These are phyloP conservation scores for Trissoscelio sp. DNA, from an alignment of 2,888 invertebrate genomes.

Conservation along the genomic window DNA sequence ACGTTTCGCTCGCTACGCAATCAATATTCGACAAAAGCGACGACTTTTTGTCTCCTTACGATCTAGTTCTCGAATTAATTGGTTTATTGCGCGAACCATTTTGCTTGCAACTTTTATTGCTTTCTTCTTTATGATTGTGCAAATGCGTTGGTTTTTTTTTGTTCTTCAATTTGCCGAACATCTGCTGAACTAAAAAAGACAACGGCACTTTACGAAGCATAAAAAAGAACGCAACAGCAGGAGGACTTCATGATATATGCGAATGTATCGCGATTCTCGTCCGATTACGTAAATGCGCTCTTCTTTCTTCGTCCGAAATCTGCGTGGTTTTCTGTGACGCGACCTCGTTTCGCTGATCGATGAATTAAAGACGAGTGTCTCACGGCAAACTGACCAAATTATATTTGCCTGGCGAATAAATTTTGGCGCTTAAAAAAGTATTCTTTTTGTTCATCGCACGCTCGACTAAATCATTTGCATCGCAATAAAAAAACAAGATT, in stretches of 20 bases:
- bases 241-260: slow-evolving; percentile 22
- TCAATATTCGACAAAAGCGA: slow-evolving; percentile 6
- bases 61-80: slow-evolving; percentile 12
- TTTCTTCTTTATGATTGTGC: slow-evolving; percentile 23
- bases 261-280: slow-evolving; percentile 38
- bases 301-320: slow-evolving; percentile 56
- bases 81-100: slow-evolving; percentile 6
- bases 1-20: neutral
- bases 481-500: neutral
- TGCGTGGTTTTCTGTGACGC: slow-evolving; percentile 35
- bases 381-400: slow-evolving; percentile 23
- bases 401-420: neutral
- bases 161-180: slow-evolving; percentile 5
- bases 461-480: too few relatives aligned
- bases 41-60: neutral
- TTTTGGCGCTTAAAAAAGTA: neutral
- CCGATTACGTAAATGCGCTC: slow-evolving; percentile 48
- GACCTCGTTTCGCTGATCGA: slow-evolving; percentile 57
- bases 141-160: neutral
- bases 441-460: too few relatives aligned
- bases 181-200: slow-evolving; percentile 19
- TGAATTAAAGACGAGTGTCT: slow-evolving; percentile 43
- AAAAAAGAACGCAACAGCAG: slow-evolving; percentile 13
- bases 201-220: neutral
- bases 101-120: slow-evolving; percentile 24